These are phyloP conservation scores for Megaceryle alcyon DNA, from an alignment of 2,797 vertebrate genomes.

Conservation along the genomic window DNA sequence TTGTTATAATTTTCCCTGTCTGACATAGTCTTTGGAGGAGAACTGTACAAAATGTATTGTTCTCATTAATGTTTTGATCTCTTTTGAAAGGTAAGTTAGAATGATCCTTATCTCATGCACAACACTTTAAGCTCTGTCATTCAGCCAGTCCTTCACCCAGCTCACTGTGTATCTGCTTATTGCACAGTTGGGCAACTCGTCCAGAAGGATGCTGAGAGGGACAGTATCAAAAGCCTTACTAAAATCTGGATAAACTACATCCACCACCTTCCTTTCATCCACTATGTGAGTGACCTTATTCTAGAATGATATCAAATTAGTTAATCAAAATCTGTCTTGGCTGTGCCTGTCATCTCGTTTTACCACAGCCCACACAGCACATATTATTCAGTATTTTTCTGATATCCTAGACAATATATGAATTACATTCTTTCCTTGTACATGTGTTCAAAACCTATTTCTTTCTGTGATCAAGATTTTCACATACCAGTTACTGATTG, in stretches of 20 bases:
- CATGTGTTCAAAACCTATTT: not conserved
- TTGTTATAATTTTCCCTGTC: not conserved
- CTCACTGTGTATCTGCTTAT: fast-evolving
- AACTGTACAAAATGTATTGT: not conserved
- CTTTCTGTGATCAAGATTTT: not conserved
- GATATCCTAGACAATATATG: not conserved
- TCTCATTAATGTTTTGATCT: not conserved
- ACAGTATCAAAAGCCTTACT: not conserved
- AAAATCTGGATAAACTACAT: not conserved
- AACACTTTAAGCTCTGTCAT: not conserved
- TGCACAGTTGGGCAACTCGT: not conserved
- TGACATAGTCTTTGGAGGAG: not conserved
- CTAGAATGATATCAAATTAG: not conserved
- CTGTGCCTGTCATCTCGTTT: not conserved
- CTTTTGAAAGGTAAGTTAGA: not conserved
- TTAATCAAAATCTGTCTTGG: not conserved
- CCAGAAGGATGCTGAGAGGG: not conserved
- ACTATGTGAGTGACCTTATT: not conserved
- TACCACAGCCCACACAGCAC: not conserved
- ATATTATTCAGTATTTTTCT: not conserved
- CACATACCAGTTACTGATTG: not conserved
- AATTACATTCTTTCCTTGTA: not conserved
- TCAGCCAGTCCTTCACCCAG: not conserved
- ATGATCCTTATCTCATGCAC: not conserved
- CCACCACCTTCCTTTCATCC: not conserved